phyloP scores from a whole-genome alignment of 2,888 invertebrate species.

The Antitype chi region DNA sequence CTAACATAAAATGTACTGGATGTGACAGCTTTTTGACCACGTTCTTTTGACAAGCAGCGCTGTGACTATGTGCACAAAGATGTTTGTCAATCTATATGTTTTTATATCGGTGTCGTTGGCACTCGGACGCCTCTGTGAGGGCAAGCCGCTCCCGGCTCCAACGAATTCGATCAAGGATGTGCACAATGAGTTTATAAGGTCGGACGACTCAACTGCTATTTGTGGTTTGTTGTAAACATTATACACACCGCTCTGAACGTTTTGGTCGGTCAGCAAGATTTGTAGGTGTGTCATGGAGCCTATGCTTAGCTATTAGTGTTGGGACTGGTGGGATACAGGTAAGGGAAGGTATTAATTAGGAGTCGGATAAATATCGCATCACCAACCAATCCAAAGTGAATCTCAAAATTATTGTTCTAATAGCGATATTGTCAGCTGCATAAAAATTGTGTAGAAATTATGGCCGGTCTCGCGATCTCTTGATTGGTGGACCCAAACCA shows the following conservation, averaged over 20 bases:
- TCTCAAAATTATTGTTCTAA: background rate
- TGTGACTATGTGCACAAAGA: background rate
- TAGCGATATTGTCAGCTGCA: background rate
- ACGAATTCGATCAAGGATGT: constrained; percentile 80
- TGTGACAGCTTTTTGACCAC: constrained; percentile 3
- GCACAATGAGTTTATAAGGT: constrained; percentile 79
- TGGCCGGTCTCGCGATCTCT: background rate
- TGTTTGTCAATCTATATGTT: constrained; percentile 8
- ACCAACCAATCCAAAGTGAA: background rate
- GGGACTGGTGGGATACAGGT: background rate
- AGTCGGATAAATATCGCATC: background rate
- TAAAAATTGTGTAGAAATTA: too few species aligned
- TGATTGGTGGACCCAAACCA: background rate
- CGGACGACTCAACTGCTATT: constrained; percentile 70
- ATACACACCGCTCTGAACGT: background rate
- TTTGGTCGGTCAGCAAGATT: constrained; percentile 5
- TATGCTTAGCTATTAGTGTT: background rate
- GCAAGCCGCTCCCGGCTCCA: constrained; percentile 67
- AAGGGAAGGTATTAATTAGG: too few species aligned
- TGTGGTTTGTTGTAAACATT: constrained; percentile 55
- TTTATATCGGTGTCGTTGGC: constrained; percentile 64
- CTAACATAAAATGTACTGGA: constrained; percentile 1
- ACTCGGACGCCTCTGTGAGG: constrained; percentile 57
- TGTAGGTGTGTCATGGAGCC: background rate
- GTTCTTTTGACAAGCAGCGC: background rate